Conservation (phyloP, 2,797 vertebrate species). For the Tadarida brasiliensis region DNA sequence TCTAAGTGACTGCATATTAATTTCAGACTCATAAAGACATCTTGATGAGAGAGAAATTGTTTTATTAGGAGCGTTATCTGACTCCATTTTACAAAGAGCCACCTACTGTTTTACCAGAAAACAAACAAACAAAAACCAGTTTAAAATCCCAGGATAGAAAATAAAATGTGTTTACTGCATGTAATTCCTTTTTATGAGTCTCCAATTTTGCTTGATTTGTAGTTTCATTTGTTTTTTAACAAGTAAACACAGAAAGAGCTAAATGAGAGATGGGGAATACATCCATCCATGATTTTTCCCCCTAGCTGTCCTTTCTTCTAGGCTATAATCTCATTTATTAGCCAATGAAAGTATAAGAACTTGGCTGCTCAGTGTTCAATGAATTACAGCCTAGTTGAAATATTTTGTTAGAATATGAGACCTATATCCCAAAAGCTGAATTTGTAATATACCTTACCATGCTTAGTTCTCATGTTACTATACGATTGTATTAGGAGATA, state of each 20-base stretch:
- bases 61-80: conserved; percentile 12
- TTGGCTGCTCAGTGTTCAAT: background rate
- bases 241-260: background rate
- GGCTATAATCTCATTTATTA: background rate
- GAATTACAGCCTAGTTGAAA: background rate
- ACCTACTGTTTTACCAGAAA: conserved; percentile 23
- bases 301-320: background rate
- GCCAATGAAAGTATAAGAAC: background rate
- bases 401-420: background rate
- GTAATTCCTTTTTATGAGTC: background rate
- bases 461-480: background rate
- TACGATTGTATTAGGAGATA: background rate
- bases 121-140: background rate
- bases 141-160: conserved; percentile 45
- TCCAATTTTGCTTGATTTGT: conserved; percentile 17
- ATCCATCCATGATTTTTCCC: background rate
- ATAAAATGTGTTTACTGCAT: conserved; percentile 7
- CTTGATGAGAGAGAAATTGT: background rate
- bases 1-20: background rate
- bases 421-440: background rate
- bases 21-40: background rate
- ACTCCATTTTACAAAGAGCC: background rate
- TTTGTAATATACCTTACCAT: background rate
- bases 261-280: background rate
- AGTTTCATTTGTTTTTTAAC: conserved; percentile 4